Evolutionary conservation across 1,140 invertebrate genomes (phyloP), one percentile per base, ranked within the genome.

Genomic region (Drosophila fuyamai): DNA sequence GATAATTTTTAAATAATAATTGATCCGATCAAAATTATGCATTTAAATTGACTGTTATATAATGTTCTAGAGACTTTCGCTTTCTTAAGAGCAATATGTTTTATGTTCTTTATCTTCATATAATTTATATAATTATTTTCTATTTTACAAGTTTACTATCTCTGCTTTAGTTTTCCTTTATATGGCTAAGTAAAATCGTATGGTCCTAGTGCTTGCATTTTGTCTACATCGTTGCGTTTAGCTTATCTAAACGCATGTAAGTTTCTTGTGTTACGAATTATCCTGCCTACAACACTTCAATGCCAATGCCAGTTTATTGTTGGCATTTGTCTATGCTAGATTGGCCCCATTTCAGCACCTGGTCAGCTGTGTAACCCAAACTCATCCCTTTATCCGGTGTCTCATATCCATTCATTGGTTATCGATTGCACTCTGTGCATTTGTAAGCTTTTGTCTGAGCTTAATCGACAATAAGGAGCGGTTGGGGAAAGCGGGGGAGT

Each of bases 301-400:
- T 14, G 14, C 41, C 35, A 13, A 27, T 10, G 10, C 29, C 38
- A n/a, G 7, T 48, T 38, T 43, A 14, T 27, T 41, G 14, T 16
- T 16, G 72, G 58, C 50, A 38, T 62, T 75, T 51, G 32, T 56
- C n/a, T 27, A 18, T 29, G n/a, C 12, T 10, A 29, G 44, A 70
- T 57, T 70, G 71, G 56, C 59, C 55, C 41, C 67, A 75, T 57
- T 72, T 80, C 57, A 77, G 74, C 79, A 82, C 74, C 79, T 78
- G 50, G 53, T 35, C 32, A 60, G 35, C 58, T 53, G 43, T 18
- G 29, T 44, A 4, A 38, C 4, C n/a, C n/a, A 27, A 32, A 35
- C 44, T 5, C 16, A 62, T 12, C 1, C 65, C 36, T n/a, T 10
- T 67, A 16, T 51, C 23, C 47, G 27, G 65, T 43, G 23, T 14